Evolutionary conservation across 2,113 vertebrate genomes (phyloP).

Genomic region (Elephantulus edwardii): DNA sequence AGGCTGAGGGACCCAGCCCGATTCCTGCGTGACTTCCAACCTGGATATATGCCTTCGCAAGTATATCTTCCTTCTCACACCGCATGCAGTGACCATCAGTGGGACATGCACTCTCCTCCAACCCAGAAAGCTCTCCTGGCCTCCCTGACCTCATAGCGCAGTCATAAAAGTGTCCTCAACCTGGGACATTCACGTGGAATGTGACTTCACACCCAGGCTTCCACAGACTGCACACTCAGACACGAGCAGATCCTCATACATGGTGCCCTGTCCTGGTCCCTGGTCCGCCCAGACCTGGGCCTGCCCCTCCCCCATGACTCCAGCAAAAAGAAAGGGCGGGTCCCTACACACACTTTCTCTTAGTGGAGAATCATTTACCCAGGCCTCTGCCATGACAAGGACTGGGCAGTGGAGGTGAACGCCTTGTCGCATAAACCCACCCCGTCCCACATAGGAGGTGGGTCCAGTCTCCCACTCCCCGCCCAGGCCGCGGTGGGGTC

Average conservation of each 20-base stretch:
- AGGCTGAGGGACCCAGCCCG: not conserved
- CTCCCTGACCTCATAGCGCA: not conserved
- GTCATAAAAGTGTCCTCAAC: not conserved
- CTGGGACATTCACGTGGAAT: not conserved
- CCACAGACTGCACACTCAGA: not conserved
- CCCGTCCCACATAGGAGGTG: accelerated
- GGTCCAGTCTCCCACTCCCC: not conserved
- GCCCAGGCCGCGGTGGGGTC: not conserved
- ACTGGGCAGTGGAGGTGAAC: not conserved
- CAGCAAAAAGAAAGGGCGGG: not conserved
- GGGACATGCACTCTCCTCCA: not conserved
- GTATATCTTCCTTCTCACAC: not conserved
- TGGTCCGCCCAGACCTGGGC: accelerated
- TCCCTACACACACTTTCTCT: not conserved
- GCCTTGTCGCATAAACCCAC: not conserved
- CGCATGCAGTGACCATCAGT: accelerated
- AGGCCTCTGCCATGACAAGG: not conserved
- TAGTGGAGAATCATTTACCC: not conserved
- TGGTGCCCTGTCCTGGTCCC: accelerated
- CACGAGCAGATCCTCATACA: not conserved
- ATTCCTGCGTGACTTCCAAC: not conserved
- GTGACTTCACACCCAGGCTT: not conserved
- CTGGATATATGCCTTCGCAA: not conserved
- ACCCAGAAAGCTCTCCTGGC: not conserved
- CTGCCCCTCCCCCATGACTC: not conserved